Percentiles rank a stretch among this genome's conserved stretches.
Evolutionary conservation across 2,888 invertebrate species (phyloP).

Genomic region (Alsophila aescularia): DNA sequence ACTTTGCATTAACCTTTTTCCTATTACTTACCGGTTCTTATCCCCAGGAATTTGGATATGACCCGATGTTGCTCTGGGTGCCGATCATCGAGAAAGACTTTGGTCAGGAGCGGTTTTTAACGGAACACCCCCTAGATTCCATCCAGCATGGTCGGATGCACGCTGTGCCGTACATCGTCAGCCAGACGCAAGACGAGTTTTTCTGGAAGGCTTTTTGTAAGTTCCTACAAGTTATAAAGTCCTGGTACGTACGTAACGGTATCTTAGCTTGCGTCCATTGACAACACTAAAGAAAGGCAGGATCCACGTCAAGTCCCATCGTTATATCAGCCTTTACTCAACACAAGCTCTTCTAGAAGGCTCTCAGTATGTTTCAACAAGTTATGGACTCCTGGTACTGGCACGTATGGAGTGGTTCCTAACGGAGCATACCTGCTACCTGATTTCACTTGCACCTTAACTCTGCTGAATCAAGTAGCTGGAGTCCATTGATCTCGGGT

Average conservation of each 20-base stretch:
- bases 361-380: too few species aligned
- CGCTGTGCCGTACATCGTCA: conserved; percentile 86
- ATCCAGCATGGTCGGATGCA: conserved; percentile 83
- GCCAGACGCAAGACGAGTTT: conserved; percentile 88
- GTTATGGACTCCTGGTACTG: too few species aligned
- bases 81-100: conserved; percentile 55
- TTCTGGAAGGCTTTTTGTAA: conserved; percentile 85
- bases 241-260: not conserved
- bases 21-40: not conserved
- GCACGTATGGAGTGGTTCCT: too few species aligned
- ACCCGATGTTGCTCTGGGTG: not conserved
- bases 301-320: too few species aligned
- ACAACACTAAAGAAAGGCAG: too few species aligned
- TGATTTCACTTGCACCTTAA: too few species aligned
- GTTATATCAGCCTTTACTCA: too few species aligned
- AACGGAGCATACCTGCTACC: too few species aligned
- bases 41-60: not conserved
- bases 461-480: too few species aligned
- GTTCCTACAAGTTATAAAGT: conserved; percentile 39
- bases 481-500: too few species aligned
- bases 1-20: not conserved
- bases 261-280: too few species aligned
- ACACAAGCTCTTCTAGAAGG: too few species aligned
- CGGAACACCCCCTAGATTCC: conserved; percentile 84
- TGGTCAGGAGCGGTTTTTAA: conserved; percentile 87